Evolutionary conservation across 2,888 invertebrate species (phyloP).

Genomic region (Yponomeuta malinellus): DNA sequence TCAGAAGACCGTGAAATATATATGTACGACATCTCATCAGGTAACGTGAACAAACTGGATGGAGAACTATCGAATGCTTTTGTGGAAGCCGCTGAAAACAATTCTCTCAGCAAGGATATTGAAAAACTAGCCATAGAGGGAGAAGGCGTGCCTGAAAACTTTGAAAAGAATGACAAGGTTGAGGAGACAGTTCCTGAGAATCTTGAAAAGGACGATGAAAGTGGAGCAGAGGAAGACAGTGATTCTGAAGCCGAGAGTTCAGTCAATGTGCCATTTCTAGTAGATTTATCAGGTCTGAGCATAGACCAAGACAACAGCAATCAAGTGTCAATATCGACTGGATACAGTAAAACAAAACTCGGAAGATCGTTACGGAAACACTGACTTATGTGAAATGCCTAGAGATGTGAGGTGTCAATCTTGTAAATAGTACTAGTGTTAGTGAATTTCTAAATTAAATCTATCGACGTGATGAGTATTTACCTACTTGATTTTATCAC

Average conservation of each 20-base stretch:
- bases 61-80: constrained; percentile 90
- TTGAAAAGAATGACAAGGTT: constrained; percentile 32
- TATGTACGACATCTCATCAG: constrained; percentile 88
- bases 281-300: constrained; percentile 64
- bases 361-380: constrained; percentile 65
- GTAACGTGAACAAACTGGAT: constrained; percentile 84
- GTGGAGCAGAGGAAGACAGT: constrained; percentile 39
- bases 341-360: constrained; percentile 72
- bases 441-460: constrained; percentile 69
- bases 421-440: constrained; percentile 69
- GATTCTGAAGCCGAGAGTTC: constrained; percentile 55
- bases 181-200: constrained; percentile 59
- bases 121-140: constrained; percentile 74
- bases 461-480: constrained; percentile 43
- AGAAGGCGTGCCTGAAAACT: constrained; percentile 62
- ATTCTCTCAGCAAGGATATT: constrained; percentile 80
- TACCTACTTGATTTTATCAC: constrained; percentile 56
- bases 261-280: constrained; percentile 71
- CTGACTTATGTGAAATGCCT: constrained; percentile 37
- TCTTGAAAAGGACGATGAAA: constrained; percentile 39
- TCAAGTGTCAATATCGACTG: constrained; percentile 66
- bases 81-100: constrained; percentile 91
- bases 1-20: constrained; percentile 84
- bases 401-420: constrained; percentile 33
- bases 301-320: constrained; percentile 54